These are phyloP conservation scores for Trissolcus basalis DNA, from an alignment of 1,140 invertebrate species.

Conservation along the genomic window DNA sequence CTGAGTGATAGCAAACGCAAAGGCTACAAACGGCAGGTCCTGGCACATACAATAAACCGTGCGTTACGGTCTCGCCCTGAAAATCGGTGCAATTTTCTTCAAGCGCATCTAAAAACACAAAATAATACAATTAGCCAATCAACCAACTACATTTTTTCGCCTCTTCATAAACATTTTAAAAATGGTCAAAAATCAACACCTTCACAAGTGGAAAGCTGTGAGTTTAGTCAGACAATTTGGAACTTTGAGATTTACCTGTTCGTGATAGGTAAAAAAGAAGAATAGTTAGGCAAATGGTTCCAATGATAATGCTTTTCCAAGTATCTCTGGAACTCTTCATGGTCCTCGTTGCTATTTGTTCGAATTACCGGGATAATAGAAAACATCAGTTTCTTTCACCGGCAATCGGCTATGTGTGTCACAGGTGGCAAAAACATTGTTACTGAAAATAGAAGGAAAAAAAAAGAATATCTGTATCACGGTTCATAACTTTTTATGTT, in stretches of 20 bases:
- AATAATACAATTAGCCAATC: neutral
- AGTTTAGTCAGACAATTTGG: too few species aligned
- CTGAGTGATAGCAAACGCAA: constrained; percentile 90
- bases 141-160: neutral
- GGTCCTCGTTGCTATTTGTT: constrained; percentile 50
- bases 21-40: constrained; percentile 89
- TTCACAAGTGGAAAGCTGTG: too few species aligned
- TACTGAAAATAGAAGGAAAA: too few species aligned
- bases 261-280: constrained; percentile 64
- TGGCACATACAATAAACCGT: constrained; percentile 88
- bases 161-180: neutral
- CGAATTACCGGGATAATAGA: constrained; percentile 25
- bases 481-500: too few species aligned
- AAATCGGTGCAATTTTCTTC: constrained; percentile 89
- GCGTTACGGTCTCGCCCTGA: constrained; percentile 83
- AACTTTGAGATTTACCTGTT: constrained; percentile 57
- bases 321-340: constrained; percentile 59
- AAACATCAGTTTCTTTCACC: constrained; percentile 54
- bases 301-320: constrained; percentile 52
- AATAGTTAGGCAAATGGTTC: constrained; percentile 51
- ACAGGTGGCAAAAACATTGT: constrained; percentile 62
- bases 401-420: constrained; percentile 60
- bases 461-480: too few species aligned
- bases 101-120: constrained; percentile 75
- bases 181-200: too few species aligned